Base-by-base conservation (phyloP, 2,113 vertebrate genomes). In the Pelecanoides urinatrix region DNA sequence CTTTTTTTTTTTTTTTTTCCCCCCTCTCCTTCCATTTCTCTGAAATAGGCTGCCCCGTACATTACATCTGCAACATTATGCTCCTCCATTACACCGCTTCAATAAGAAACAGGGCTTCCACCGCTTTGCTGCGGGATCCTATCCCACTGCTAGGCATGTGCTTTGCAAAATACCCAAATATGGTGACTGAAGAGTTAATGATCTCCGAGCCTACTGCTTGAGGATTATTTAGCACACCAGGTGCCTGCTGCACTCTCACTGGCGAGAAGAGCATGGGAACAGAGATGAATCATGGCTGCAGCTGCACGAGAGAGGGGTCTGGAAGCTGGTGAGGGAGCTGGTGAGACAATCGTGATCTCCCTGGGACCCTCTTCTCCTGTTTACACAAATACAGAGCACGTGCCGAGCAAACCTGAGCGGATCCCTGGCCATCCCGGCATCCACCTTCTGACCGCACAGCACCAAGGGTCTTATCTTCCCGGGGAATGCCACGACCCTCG, bases 211-310 rank as follows among this genome's bases (percentile, higher is more conserved):
- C 80, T 72, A 16, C 86, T 95, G 86, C 91, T 93, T 17, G 66
- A 96, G 92, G 95, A 89, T 95, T 96, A 78, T 95, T 96, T 94
- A 95, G 94, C 96, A 94, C 92, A 93, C 94, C 94, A 95, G 95
- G 95, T 97, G 96, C 96, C 91, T 97, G 93, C 92, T 95, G 83
- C 47, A 27, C 90, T 95, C 93, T 97, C 79, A 62, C 79, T 96
- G 96, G 65, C 6, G 40, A 96, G 94, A 88, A 95, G 88, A 94
- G 79, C 88, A 68, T 95, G 91, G 84, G 92, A 96, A 95, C 84
- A 79, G 77, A 50, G 94, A 92, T 90, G 94, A 96, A 94, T 97
- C 96, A 90, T 15, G 74, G 79, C 74, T 97, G 94, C 94, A 97
- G 96, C 92, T 97, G 97, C 50, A 79, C 1, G 32, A 44, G 80